Base-by-base conservation (phyloP, 2,113 vertebrate species). In the Drymodes brunneopygia region DNA sequence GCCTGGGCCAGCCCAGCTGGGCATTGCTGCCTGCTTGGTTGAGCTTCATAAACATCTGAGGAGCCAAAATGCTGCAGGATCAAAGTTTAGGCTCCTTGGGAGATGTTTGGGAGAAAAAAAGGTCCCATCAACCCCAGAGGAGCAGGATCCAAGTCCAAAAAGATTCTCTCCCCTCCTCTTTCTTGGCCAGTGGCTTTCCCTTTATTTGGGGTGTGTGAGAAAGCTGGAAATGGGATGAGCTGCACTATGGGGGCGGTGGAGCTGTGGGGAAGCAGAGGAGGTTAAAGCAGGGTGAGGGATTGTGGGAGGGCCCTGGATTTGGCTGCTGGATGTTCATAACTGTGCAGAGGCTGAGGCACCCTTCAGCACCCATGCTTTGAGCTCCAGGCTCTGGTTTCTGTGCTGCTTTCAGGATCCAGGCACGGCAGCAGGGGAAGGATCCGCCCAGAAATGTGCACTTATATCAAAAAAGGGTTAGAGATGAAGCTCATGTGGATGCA, bases 51-150 rank as follows among this genome's bases (percentile, higher is more conserved):
- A 84, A 74, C 48, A 71, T 48, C 31, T 12, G 40, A 79, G 47
- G 24, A 83, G 86, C 28, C 57, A 88, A 87, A 88, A 56, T 10
- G 9, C 60, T 53, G 40, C 11, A 50, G n/a, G 70, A 84, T 79
- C 53, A 70, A 92, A 94, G 67, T 75, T 86, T 75, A 83, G 80
- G 25, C 36, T 96, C 82, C 62, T 65, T 74, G 80, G 90, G 82
- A 86, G 85, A 67, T 5, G 3, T 71, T 35, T 86, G 47, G 81
- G 54, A 33, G 65, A 72, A 91, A 62, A 67, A 91, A 33, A 28
- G 14, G 15, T 42, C 7, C 21, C 51, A 13, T 15, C 47, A 12
- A 16, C 40, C 87, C 87, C 20, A 28, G 88, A 86, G 79, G 85
- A 94, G 83, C 40, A 28, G 51, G 42, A 36, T 90, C 7, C 1